A percentile compares a stretch with the other conserved stretches of the same genome.
These are phyloP conservation scores for Alectoris magna DNA, from an alignment of 2,797 vertebrate species.

Conservation along the genomic window DNA sequence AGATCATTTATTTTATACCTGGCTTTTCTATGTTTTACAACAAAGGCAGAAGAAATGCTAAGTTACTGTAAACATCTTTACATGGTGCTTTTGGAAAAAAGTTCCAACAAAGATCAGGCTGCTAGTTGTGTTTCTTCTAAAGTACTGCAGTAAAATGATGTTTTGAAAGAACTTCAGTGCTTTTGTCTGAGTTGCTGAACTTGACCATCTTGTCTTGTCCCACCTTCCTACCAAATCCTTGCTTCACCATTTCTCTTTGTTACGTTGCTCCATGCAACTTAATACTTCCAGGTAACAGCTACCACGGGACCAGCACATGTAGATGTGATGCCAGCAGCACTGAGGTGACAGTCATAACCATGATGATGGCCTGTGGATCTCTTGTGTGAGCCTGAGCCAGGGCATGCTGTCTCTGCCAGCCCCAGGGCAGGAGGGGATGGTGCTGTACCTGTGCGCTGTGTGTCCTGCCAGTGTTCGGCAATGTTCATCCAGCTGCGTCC, in stretches of 20 bases:
- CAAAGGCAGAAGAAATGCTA: neutral
- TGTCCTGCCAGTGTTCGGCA: neutral
- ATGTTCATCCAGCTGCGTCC: neutral
- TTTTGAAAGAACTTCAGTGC: neutral
- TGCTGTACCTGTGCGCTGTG: neutral
- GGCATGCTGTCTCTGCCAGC: neutral
- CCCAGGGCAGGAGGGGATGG: neutral
- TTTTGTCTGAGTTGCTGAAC: neutral
- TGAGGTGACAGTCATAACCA: neutral
- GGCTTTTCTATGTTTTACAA: neutral
- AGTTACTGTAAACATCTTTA: neutral
- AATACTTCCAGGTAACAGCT: neutral
- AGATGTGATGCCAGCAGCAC: neutral
- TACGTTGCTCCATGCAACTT: fast-evolving
- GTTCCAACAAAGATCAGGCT: neutral
- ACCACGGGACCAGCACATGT: fast-evolving
- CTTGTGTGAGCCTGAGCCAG: neutral
- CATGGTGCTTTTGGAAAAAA: neutral
- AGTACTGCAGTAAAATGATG: fast-evolving
- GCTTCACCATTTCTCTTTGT: neutral
- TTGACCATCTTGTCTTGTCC: neutral
- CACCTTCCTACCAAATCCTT: neutral
- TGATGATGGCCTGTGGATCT: neutral
- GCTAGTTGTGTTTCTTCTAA: neutral
- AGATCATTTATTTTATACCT: neutral